Conservation (phyloP, 2,797 vertebrate species). For the Numenius phaeopus region DNA sequence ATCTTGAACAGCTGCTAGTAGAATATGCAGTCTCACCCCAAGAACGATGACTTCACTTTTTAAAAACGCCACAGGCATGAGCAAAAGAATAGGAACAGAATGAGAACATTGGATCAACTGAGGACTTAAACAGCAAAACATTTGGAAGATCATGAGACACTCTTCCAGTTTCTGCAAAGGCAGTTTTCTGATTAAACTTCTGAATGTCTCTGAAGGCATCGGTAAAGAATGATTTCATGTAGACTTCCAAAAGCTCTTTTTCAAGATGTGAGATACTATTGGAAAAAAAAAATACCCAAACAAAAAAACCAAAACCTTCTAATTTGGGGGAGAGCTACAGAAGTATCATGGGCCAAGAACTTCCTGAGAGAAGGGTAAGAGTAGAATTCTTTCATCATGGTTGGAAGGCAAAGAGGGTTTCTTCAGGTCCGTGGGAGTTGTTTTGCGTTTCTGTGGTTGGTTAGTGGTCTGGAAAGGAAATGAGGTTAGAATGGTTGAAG, state of each 20-base stretch:
- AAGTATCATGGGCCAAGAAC: neutral
- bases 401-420: neutral
- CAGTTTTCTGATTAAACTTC: neutral
- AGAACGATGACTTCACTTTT: conserved; percentile 29
- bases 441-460: neutral
- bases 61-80: conserved; percentile 48
- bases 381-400: neutral
- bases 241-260: conserved; percentile 16
- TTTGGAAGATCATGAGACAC: conserved; percentile 15
- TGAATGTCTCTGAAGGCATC: conserved; percentile 7
- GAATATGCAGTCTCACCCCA: conserved; percentile 17
- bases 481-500: neutral
- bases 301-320: neutral
- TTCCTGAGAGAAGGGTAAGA: neutral
- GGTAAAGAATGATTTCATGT: neutral
- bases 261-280: neutral
- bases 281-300: neutral
- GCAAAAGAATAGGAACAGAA: conserved; percentile 44
- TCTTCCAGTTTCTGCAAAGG: neutral
- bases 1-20: conserved; percentile 32
- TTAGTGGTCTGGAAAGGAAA: conserved; percentile 6
- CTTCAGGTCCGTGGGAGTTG: neutral
- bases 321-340: neutral
- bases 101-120: conserved; percentile 45
- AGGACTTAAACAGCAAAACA: conserved; percentile 44